Base-by-base conservation (phyloP, 2,888 invertebrate species). In the Linnaemya vulpina region DNA sequence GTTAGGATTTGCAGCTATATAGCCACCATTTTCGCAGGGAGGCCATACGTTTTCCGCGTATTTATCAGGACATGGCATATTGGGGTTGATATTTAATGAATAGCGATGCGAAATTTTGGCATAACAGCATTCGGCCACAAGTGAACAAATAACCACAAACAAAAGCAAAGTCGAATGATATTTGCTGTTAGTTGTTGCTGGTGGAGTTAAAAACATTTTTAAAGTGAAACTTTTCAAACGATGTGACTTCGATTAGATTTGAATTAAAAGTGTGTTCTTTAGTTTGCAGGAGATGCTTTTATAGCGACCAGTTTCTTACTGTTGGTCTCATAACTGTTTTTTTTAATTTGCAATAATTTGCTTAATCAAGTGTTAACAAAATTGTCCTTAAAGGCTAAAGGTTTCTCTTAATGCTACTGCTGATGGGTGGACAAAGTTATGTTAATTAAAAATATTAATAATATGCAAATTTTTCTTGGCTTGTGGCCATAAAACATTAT, bases 1-100 rank as follows among this genome's bases (percentile, higher is more conserved):
- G 78, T 84, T 71, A 4, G 58, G 77, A 77, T 79, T 79, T 11
- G 60, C 60, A 30, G 46, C 65, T 35, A 78, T 78, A 17, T 67
- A 84, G 9, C 83, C 67, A 11, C 83, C 83, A 75, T 55, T 9
- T 53, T 55, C 13, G 20, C 75, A 75, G 15, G 75, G 7, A 3
- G 1, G 30, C 75, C 55, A 75, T 15, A 20, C 43, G 15, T 75
- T 4, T 25, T 40, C 40, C 17, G n/a, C 65, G 11, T 40, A 65
- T 75, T 40, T 75, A 17, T 17, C 53, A 4, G 25, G 63, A 55
- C 65, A 75, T 30, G n/a, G 25, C 7, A 43, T 13, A 43, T 75
- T 75, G 10, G 63, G 75, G 65, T 75, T 75, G 3, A 25, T 7
- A 11, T 17, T 13, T 55, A 30, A 43, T 1, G 3, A 1, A 53